Base-by-base conservation (phyloP, 2,888 invertebrate species). In the Dendrolimus pini region DNA sequence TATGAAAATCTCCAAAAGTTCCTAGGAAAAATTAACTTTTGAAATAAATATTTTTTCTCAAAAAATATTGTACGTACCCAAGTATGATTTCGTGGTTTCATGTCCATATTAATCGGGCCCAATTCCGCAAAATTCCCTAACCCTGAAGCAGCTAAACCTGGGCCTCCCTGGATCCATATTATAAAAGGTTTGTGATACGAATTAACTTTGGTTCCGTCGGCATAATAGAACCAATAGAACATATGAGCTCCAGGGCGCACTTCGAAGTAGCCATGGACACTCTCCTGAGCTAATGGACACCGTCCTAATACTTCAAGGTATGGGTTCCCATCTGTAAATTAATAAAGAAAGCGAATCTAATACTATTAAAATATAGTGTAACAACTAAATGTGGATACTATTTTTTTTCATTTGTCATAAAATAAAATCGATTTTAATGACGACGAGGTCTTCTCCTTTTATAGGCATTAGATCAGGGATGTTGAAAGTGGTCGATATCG, bases 161-260 rank as follows among this genome's bases (percentile, higher is more conserved):
- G 97, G 0, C 97, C 97, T 41, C 97, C 97, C 92, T 97, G 95
- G 18, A 97, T 91, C 97, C 97, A 97, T 72, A 98, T 94, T 54
- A 96, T 89, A 8, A 97, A 80, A 0, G 97, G 97, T 59, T 89
- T 88, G 41, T 89, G 88, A 10, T 93, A 42, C 83, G 93, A 78
- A 7, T 89, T 91, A 3, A 74, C 62, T 0, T 92, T 92, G 56
- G 92, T 91, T 0, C 94, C 93, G 14, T 94, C 94, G 14, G 95
- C 95, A 70, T 94, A 95, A 76, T 95, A 96, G n/a, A 97, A 86
- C 96, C 97, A 97, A 92, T 96, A 97, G 80, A 97, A 97, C 88
- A 96, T 93, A 67, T 94, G 93, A 0, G 96, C 96, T 0, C 94
- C 93, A 2, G 92, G 91, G 0, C 96, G 92, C 0, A 97, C 95